Evolutionary conservation across 92 coral and sea anemone genomes (phyloP), one percentile per base, ranked within the genome.

Genomic region (Phenganax stokvisi): DNA sequence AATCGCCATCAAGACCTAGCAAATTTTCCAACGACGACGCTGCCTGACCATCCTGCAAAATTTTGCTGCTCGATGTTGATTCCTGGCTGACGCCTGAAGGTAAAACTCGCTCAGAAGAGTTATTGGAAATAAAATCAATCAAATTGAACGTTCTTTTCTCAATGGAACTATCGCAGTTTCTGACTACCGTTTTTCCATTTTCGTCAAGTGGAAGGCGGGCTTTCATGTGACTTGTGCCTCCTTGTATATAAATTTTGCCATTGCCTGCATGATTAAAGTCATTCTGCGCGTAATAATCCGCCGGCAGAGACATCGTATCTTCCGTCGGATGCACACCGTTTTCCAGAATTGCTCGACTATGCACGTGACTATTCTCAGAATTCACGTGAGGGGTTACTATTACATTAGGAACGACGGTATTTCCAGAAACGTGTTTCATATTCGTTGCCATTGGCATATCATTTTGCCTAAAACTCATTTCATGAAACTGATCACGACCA

Each of bases 91-190:
- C 20, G 58, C 29, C 80, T 56, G 66, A 7, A 6, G 80, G 67
- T 20, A 75, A 56, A 75, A 75, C 57, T 75, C 80, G 56, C 15
- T 75, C 80, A 0, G 51, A 56, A 51, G 16, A 61, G 16, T 60
- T 77, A 15, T 31, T 77, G 10, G 81, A 77, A 77, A 77, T 77
- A 61, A 60, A 77, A 62, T 77, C 81, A 77, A 77, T 31, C 9
- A 77, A 71, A 30, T 51, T 77, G 51, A 77, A 77, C 16, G 70
- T n/a, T 61, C 72, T 30, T 20, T 77, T 71, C 28, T 12, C 67
- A 44, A 30, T 51, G 25, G 71, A 13, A 59, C n/a, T 10, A 52
- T 12, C 59, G 8, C 54, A 37, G 47, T 37, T 37, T 37, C 47
- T 37, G 47, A 37, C 47, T 1, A 1, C 47, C 5, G 47, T 37